Evolutionary conservation across 2,113 vertebrate genomes (phyloP).

Genomic region (Lichenostomus cassidix): DNA sequence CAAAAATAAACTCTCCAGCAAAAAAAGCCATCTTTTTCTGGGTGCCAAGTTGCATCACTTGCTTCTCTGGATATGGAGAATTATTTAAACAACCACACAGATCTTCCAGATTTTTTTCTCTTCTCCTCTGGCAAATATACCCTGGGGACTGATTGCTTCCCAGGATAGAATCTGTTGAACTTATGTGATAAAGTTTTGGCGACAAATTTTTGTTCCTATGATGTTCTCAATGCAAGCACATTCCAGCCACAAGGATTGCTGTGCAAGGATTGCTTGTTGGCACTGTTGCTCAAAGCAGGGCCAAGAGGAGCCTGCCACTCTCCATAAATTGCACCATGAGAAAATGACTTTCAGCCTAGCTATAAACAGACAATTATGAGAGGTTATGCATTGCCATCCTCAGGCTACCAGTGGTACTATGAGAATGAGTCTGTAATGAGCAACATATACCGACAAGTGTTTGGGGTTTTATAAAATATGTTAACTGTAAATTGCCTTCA

Average conservation of each 20-base stretch:
- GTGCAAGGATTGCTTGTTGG: background rate
- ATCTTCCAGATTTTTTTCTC: background rate
- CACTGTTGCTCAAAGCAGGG: background rate
- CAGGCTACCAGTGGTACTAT: background rate
- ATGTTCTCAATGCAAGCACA: background rate
- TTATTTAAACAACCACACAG: background rate
- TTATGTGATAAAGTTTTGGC: background rate
- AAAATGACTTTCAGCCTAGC: constrained; percentile 23
- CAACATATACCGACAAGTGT: background rate
- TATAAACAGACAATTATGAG: background rate
- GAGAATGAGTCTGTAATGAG: background rate
- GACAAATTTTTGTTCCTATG: background rate
- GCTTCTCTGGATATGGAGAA: background rate
- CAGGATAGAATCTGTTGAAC: background rate
- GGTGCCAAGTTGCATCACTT: background rate
- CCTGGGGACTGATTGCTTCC: background rate
- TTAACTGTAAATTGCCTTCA: background rate
- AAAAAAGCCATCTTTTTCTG: background rate
- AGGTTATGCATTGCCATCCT: background rate
- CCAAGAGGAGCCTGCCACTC: background rate
- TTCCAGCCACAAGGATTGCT: background rate
- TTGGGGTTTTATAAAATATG: background rate
- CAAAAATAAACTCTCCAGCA: background rate
- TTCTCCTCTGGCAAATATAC: background rate
- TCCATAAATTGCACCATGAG: constrained; percentile 5